Evolutionary conservation across 2,888 invertebrate species (phyloP), one percentile per base, ranked within the genome.

Genomic region (Pollenia griseotomentosa): DNA sequence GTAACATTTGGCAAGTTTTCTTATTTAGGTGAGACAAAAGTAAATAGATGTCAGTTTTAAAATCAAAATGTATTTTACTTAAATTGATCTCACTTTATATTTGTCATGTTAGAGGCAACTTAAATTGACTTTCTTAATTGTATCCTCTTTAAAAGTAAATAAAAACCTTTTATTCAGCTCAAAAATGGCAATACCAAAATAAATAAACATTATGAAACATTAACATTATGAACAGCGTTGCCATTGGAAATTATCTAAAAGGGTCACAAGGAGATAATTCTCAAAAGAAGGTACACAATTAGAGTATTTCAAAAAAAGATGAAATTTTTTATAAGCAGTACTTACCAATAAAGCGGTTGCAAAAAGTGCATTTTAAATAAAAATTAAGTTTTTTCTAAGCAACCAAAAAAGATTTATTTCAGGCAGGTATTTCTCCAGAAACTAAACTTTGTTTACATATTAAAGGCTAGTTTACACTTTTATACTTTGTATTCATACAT

Each of bases 51-150:
- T 71, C 59, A 75, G 23, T 51, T 51, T n/a, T 16, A 12, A 75
- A 59, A 68, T 14, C n/a, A 68, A 74, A 68, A 57, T 81, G 23
- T 51, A 3, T 44, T 65, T n/a, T 55, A 63, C 2, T 19, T 14
- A 70, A 78, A 78, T 65, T 78, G 42, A 75, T 44, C 70, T 42
- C 61, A 51, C 40, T 55, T 51, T 59, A 40, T n/a, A 12, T 16
- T 14, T 48, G n/a, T 57, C 48, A 14, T 53, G 10, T 14, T 44
- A 1, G 11, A 44, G 59, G 44, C 57, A 78, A 42, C 23, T 78
- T 3, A 61, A 73, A 78, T 78, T 71, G 77, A 65, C 57, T 78
- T 83, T 65, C 44, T 51, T 59, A 78, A 78, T 78, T 83, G 57
- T 78, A 78, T 71, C 42, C 63, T 73, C 55, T 83, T 83, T 19